phyloP scores from a whole-genome alignment of 1,140 invertebrate genomes.

The Sarcophaga bullata region DNA sequence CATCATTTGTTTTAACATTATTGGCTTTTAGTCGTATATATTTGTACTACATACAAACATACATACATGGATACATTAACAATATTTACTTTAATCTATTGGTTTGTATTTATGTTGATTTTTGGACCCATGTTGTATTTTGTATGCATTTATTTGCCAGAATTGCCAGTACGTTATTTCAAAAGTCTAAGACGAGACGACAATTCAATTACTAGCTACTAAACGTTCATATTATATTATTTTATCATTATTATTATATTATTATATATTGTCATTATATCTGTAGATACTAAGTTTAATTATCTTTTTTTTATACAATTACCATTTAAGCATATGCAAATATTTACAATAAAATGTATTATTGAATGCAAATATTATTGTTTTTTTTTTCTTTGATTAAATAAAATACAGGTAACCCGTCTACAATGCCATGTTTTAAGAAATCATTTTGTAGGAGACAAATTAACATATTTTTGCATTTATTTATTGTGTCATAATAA shows the following conservation, averaged over 20 bases:
- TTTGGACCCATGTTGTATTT: constrained; percentile 61
- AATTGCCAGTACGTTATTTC: constrained; percentile 57
- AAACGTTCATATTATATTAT: background rate
- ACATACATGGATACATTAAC: constrained; percentile 53
- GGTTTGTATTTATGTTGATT: constrained; percentile 57
- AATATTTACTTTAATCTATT: constrained; percentile 54
- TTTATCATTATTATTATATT: background rate
- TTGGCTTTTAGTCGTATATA: background rate
- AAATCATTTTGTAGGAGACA: too few relatives aligned
- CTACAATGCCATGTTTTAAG: too few relatives aligned
- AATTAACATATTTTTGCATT: too few relatives aligned
- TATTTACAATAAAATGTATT: constrained; percentile 11
- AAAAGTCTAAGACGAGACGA: constrained; percentile 20
- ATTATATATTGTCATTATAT: background rate
- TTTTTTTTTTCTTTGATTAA: background rate
- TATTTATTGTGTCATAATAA: too few relatives aligned
- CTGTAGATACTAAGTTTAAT: too few relatives aligned
- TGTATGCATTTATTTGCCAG: constrained; percentile 60
- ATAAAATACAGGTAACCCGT: too few relatives aligned
- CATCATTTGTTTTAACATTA: constrained; percentile 12
- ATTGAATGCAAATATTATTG: background rate
- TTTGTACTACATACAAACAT: background rate
- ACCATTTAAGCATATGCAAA: too few relatives aligned
- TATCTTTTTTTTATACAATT: too few relatives aligned
- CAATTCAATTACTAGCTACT: background rate